These are phyloP conservation scores for Alethe diademata DNA, from an alignment of 2,113 vertebrate species.

Conservation along the genomic window DNA sequence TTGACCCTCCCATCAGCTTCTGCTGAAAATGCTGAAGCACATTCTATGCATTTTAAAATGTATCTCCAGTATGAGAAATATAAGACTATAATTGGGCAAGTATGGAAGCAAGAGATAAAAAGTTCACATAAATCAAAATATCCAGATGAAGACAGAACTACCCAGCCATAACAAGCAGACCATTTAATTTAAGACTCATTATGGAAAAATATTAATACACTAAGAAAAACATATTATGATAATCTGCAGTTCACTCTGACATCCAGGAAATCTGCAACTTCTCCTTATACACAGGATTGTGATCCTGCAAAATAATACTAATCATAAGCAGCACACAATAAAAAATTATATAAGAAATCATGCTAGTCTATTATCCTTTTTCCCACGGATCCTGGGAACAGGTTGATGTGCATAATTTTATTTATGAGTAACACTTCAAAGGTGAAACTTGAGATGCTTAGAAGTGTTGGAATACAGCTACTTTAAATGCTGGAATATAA, in stretches of 20 bases:
- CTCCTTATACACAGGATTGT: not conserved
- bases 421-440: slow-evolving; percentile 28
- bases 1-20: not conserved
- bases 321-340: not conserved
- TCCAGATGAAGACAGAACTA: not conserved
- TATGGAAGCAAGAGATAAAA: not conserved
- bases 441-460: not conserved
- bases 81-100: not conserved
- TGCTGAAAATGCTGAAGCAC: not conserved
- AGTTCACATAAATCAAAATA: not conserved
- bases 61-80: not conserved
- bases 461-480: not conserved
- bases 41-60: not conserved
- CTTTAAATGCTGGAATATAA: slow-evolving; percentile 6
- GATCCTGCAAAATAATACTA: not conserved
- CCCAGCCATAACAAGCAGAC: not conserved
- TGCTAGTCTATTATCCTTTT: not conserved
- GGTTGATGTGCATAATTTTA: not conserved
- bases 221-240: not conserved
- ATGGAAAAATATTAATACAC: not conserved
- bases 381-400: not conserved
- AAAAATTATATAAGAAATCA: not conserved
- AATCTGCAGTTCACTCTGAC: not conserved
- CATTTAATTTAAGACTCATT: not conserved
- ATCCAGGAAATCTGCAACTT: not conserved